phyloP scores from a whole-genome alignment of 2,113 vertebrate genomes.

The mouse (Mus musculus) region DNA sequence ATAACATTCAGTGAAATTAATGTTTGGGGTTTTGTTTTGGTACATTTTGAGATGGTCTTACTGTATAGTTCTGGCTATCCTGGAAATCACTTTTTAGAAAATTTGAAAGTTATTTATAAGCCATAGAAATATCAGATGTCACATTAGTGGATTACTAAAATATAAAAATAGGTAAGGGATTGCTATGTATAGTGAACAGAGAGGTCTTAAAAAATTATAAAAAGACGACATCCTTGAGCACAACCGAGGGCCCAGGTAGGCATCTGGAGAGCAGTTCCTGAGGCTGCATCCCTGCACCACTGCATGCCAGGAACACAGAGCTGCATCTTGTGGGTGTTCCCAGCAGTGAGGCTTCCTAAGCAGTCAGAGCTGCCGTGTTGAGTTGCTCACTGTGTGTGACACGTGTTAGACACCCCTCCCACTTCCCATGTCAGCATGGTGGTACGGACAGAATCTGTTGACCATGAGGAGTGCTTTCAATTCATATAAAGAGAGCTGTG shows the following conservation, averaged over 20 bases:
- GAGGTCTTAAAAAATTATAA: not conserved
- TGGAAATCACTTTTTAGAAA: no score
- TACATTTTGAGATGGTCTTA: no score
- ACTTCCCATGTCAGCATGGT: no score
- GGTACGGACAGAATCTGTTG: not conserved
- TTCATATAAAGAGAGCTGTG: not conserved
- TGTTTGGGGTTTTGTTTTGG: not conserved
- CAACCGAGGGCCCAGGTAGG: not conserved
- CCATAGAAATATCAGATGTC: not conserved
- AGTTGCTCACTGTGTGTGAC: not conserved
- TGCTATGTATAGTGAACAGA: not conserved
- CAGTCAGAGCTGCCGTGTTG: not conserved
- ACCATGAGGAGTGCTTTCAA: not conserved
- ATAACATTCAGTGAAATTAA: not conserved
- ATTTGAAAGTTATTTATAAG: not conserved
- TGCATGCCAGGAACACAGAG: not conserved
- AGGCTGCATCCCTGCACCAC: no score
- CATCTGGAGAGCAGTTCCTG: no score
- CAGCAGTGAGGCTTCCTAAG: not conserved
- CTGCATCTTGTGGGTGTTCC: not conserved
- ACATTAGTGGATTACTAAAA: not conserved
- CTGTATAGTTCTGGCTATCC: no score
- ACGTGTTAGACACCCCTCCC: no score
- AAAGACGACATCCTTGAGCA: not conserved
- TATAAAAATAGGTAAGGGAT: not conserved